Percentiles rank a stretch among this genome's conserved stretches.
These are phyloP conservation scores for Neomonachus schauinslandi DNA, from an alignment of 2,113 vertebrate genomes.

Conservation along the genomic window DNA sequence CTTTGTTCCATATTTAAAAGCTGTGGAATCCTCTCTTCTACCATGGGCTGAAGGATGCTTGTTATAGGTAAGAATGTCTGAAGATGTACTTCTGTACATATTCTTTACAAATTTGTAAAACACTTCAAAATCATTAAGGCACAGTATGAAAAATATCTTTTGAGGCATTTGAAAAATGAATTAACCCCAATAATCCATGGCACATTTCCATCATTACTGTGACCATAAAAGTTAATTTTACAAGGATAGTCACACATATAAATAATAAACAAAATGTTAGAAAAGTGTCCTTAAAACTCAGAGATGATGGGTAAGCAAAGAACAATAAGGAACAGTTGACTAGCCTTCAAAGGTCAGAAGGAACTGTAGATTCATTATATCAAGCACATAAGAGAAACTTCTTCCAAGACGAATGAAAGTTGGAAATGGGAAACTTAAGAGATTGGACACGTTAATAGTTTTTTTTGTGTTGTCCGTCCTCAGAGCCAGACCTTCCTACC, in stretches of 20 bases:
- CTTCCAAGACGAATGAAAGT: background rate
- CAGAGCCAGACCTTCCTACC: background rate
- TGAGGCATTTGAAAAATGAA: background rate
- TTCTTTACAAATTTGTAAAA: background rate
- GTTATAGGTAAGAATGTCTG: background rate
- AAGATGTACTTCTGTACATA: background rate
- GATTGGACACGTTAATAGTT: no score
- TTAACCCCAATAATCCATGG: background rate
- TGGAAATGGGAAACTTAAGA: background rate
- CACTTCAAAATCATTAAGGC: background rate
- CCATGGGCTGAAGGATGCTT: background rate
- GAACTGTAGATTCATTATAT: background rate
- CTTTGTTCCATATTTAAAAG: background rate
- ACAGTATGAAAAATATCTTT: background rate
- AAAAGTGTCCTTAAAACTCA: background rate
- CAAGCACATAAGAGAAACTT: background rate
- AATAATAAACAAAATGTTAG: background rate
- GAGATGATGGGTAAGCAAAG: background rate
- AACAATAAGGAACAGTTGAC: background rate
- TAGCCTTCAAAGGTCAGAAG: background rate
- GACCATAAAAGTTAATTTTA: conserved; percentile 3
- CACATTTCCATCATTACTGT: background rate
- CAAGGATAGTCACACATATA: background rate
- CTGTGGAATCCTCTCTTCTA: background rate
- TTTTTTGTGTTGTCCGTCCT: background rate